Base-by-base conservation (phyloP, 1,140 invertebrate species). In the Megalonaias nervosa region DNA sequence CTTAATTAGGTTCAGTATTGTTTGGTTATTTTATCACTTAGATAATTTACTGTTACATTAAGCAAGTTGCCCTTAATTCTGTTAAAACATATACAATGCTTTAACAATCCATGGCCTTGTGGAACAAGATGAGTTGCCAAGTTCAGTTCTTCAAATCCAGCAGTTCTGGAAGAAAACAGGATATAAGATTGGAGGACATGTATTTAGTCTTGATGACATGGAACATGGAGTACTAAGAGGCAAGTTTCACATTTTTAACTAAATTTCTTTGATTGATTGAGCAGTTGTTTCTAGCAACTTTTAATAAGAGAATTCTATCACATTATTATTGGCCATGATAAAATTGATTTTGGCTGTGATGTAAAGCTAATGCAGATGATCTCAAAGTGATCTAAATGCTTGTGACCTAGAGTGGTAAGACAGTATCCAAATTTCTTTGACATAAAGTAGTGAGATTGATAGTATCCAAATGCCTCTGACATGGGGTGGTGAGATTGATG, bases 161-260 rank as follows among this genome's bases (percentile, higher is more conserved):
- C 88, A 89, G 61, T 91, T 91, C 80, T 91, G 90, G 89, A 87
- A 87, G 68, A 87, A 80, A 56, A 88, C 87, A 23, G 84, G 81
- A 1, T 91, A 91, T 81, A 85, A 84, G 48, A 89, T 91, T 74
- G 90, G 86, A 26, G 84, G 84, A 1, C 77, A 82, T 65, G 71
- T 85, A 6, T 91, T 85, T 79, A 87, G 84, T 19, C 78, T 91
- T 38, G 91, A 91, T 82, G 89, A 91, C 71, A 90, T 92, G 19
- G 90, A 91, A 79, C 91, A 92, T 81, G 91, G 91, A 2, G 85
- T 92, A 60, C 78, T 92, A 6, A 83, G 91, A 85, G 85, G 90
- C 89, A 82, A 81, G 71, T 48, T 58, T 17, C 15, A 58, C 26
- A 17, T 14, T 59, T 14, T 57, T 70, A 17, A 23, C 16, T 64